Evolutionary conservation across 2,797 vertebrate genomes (phyloP).

Genomic region (Liparis tanakae): DNA sequence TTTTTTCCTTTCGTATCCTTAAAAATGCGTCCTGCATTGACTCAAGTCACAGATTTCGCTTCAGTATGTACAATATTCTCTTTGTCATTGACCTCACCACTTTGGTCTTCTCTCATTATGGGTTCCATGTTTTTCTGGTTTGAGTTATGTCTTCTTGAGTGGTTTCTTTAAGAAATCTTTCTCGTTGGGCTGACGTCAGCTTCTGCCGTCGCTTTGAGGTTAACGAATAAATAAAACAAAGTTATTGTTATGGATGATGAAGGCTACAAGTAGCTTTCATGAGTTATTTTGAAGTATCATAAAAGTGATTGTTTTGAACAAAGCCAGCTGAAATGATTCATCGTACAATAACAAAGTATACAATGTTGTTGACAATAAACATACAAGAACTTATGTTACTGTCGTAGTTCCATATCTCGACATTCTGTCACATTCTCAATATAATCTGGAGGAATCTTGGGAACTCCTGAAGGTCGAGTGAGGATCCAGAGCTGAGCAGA

Average conservation of each 20-base stretch:
- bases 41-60: accelerated
- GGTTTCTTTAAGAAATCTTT: accelerated
- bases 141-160: background rate
- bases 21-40: slow-evolving; percentile 20
- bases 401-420: slow-evolving; percentile 28
- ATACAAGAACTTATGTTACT: background rate
- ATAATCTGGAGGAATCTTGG: slow-evolving; percentile 24
- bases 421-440: slow-evolving; percentile 42
- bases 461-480: slow-evolving; percentile 30
- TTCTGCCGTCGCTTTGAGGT: background rate
- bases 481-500: slow-evolving; percentile 52
- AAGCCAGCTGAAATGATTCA: background rate
- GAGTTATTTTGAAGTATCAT: background rate
- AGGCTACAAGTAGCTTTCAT: background rate
- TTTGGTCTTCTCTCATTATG: slow-evolving; percentile 18
- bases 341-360: background rate
- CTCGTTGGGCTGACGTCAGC: background rate
- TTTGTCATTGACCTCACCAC: background rate
- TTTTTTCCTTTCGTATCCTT: accelerated
- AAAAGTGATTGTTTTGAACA: background rate
- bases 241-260: background rate
- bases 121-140: slow-evolving; percentile 51
- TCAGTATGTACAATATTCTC: background rate
- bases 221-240: slow-evolving; percentile 28
- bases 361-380: background rate